Base-by-base conservation (phyloP, 2,797 vertebrate species). In the Sebastes dallii region DNA sequence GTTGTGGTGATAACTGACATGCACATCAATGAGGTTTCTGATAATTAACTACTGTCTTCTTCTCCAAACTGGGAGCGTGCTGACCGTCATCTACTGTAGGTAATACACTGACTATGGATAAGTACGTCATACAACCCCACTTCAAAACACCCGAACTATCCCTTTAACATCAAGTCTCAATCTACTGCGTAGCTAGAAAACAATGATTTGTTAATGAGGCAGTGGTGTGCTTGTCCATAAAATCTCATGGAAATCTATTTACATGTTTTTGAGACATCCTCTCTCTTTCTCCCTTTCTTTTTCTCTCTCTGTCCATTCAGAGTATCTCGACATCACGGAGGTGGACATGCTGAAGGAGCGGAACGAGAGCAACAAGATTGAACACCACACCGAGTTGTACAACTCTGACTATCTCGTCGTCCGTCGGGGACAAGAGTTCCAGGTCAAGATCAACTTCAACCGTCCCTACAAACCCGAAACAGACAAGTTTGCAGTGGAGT, bases 401-500 rank as follows among this genome's bases (percentile, higher is more conserved):
- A 78, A 94, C 85, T 96, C 78, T 11, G 81, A 93, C 34, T 75
- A 80, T n/a, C 90, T 99, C 72, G 95, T 99, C 4, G 96, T 99
- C 12, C 97, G 98, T 1, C 92, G 98, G 14, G 98, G 96, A 1
- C 97, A 99, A 77, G n/a, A 96, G 89, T 99, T 97, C 93, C 93
- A 95, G 75, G 66, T 99, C 60, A 95, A 96, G 83, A 86, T 99
- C 66, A 90, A 91, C 68, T 99, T 99, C 90, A 94, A 88, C 79
- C 97, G 97, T 1, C 89, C 97, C 2, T 99, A 97, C 68, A 87
- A 93, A 4, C 94, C 97, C 4, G 77, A 54, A 1, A 81, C 84
- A 0, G 98, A 99, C 94, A 88, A 95, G 11, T 96, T 99, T 18
- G 97, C 97, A 60, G 39, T 99, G 77, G 98, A 99, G 89, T 98